Conservation (phyloP, 2,797 vertebrate species). For the Capromys pilorides region DNA sequence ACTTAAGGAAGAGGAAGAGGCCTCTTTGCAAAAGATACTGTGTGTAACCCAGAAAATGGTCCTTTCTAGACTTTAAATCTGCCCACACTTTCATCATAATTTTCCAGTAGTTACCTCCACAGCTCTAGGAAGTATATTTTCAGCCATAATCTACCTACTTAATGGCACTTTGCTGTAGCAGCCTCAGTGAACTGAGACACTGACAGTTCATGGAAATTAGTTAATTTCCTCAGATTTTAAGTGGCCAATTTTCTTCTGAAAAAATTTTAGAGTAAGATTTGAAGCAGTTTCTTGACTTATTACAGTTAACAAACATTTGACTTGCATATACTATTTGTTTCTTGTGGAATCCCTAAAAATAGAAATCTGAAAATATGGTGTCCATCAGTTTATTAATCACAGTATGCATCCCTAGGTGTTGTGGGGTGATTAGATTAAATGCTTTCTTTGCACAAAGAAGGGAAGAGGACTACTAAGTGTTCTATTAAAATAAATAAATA, state of each 20-base stretch:
- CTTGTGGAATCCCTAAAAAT: constrained; percentile 55
- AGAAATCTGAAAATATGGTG: constrained; percentile 13
- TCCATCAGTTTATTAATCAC: constrained; percentile 55
- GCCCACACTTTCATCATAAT: rapidly evolving
- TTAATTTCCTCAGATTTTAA: not conserved
- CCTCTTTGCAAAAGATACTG: not conserved
- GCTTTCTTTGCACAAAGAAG: constrained; percentile 9
- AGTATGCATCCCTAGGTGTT: constrained; percentile 38
- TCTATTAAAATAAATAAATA: constrained; percentile 5
- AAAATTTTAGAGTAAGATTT: not conserved
- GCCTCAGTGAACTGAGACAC: not conserved
- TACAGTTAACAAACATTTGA: not conserved
- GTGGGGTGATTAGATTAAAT: constrained; percentile 66
- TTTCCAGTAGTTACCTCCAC: not conserved
- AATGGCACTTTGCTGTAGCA: not conserved
- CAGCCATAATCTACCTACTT: not conserved
- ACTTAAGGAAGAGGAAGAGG: no score
- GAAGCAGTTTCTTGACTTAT: not conserved
- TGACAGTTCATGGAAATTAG: not conserved
- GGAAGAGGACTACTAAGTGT: not conserved
- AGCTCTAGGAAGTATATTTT: not conserved
- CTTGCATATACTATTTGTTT: constrained; percentile 14
- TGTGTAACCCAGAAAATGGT: not conserved
- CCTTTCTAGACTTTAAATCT: not conserved
- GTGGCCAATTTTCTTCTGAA: not conserved